Evolutionary conservation across 1,140 invertebrate genomes (phyloP), one percentile per base, ranked within the genome.

Genomic region (Bactericera cockerelli): DNA sequence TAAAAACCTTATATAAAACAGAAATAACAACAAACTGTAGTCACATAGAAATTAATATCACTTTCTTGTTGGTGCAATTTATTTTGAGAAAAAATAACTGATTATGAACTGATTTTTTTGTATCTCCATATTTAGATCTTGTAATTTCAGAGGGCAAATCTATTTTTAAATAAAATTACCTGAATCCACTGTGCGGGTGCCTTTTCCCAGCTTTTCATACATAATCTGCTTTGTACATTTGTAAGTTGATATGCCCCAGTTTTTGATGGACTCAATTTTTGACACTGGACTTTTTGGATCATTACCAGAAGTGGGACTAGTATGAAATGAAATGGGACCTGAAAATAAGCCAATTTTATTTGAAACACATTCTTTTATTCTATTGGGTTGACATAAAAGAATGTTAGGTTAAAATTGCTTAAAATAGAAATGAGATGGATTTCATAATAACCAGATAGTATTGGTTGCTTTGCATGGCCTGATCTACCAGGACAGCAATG

Each of bases 221-320:
- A 98, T 83, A 42, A 94, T 77, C 71, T 98, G 93, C 64, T 89
- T 89, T 0, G 93, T 96, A 69, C 92, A 97, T 73, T 97, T 97
- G 69, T 94, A 97, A 1, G 93, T 96, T 58, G 92, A 94, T 68
- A 96, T 88, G 67, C 91, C 90, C 94, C 94, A 98, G 68, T 89
- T 91, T 70, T 89, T 91, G 38, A 97, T 76, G 33, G 84, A 83
- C 70, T 96, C 93, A 69, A 97, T 87, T 73, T 82, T 86, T 64
- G 79, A 88, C 63, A 74, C 75, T 24, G 81, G 76, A 42, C 76
- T 77, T 66, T 80, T 80, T 58, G 79, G 70, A 64, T 77, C 80
- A 77, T 79, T 76, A 68, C 83, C 77, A 57, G 72, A 57, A n/a
- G n/a, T n/a, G 60, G 73, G 65, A 68, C 76, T 74, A 1, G 68